Evolutionary conservation across 2,113 vertebrate species (phyloP).

Genomic region (Thalassarche chlororhynchos): DNA sequence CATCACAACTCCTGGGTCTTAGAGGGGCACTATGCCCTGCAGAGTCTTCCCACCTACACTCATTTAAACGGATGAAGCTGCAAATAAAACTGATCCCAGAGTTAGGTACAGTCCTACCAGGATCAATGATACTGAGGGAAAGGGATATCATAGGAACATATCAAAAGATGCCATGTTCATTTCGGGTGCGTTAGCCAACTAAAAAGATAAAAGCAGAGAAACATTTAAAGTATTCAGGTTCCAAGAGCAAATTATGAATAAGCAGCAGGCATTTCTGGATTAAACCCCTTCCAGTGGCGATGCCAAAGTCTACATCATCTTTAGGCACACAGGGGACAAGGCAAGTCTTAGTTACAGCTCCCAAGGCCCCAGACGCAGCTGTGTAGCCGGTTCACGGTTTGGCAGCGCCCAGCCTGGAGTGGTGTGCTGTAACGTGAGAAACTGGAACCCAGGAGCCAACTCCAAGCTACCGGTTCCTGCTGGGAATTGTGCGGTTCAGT

Average conservation of each 20-base stretch:
- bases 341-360: not conserved
- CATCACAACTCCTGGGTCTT: not conserved
- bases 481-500: not conserved
- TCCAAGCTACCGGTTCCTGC: not conserved
- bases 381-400: rapidly evolving
- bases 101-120: not conserved
- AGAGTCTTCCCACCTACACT: not conserved
- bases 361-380: not conserved
- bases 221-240: not conserved
- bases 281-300: not conserved
- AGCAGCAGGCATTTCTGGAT: not conserved
- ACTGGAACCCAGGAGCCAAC: not conserved
- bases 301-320: not conserved
- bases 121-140: not conserved
- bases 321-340: rapidly evolving
- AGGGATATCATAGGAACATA: not conserved
- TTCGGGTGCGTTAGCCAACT: not conserved
- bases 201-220: conserved; percentile 3
- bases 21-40: not conserved
- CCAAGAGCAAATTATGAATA: not conserved
- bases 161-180: not conserved
- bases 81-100: not conserved
- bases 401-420: not conserved
- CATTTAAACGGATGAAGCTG: not conserved
- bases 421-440: not conserved